Percentiles rank a stretch among this genome's conserved stretches.
phyloP scores from a whole-genome alignment of 2,113 vertebrate species.

The Hippocampus barbouri region DNA sequence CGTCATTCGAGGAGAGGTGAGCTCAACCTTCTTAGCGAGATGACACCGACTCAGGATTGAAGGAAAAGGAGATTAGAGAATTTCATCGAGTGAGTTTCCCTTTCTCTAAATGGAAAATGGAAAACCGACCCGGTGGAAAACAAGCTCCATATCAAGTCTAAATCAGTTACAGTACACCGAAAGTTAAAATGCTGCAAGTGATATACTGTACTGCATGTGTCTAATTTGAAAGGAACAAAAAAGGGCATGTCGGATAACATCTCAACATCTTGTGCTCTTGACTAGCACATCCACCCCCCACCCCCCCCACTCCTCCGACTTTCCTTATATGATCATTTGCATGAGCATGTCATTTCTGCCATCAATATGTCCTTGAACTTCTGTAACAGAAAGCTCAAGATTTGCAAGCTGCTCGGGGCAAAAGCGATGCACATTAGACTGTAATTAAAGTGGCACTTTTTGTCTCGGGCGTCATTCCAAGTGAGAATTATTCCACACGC shows the following conservation, averaged over 20 bases:
- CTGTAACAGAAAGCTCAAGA: neutral
- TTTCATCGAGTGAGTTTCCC: constrained; percentile 19
- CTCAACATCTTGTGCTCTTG: constrained; percentile 8
- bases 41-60: constrained; percentile 4
- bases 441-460: constrained; percentile 9
- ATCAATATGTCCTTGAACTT: constrained; percentile 8
- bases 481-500: constrained; percentile 11
- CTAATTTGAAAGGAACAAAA: constrained; percentile 7
- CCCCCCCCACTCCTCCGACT: neutral
- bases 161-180: neutral
- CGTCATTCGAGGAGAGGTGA: constrained; percentile 16
- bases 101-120: neutral
- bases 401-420: neutral
- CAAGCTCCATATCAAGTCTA: neutral
- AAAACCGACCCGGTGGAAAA: neutral
- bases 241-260: constrained; percentile 7
- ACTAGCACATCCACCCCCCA: neutral
- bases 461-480: neutral
- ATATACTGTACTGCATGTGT: neutral
- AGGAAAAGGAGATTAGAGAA: constrained; percentile 15
- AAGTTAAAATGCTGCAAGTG: constrained; percentile 17
- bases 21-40: constrained; percentile 11
- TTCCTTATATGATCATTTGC: constrained; percentile 33
- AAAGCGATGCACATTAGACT: neutral
- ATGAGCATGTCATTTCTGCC: neutral